Evolutionary conservation across 2,888 invertebrate species (phyloP).

Genomic region (Lasioglossum villosulum): DNA sequence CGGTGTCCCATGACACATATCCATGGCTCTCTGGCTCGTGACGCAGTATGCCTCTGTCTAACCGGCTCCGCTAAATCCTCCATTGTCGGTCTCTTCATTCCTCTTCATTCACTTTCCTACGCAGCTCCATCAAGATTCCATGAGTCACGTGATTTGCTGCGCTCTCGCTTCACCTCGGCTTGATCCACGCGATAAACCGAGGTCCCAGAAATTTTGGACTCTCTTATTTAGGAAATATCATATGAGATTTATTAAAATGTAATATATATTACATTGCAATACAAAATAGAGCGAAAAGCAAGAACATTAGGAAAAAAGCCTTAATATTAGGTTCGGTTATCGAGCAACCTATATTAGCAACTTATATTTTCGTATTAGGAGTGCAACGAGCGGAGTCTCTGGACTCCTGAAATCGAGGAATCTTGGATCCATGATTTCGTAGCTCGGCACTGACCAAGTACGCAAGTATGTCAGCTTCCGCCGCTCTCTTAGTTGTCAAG

Average conservation of each 20-base stretch:
- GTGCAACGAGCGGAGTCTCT: too few species aligned
- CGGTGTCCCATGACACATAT: constrained; percentile 68
- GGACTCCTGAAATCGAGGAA: not conserved
- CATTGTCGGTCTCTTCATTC: constrained; percentile 33
- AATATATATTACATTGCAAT: too few species aligned
- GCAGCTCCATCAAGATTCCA: constrained; percentile 35
- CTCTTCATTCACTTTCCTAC: constrained; percentile 31
- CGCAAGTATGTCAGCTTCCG: not conserved
- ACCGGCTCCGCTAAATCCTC: constrained; percentile 35
- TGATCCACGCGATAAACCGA: not conserved
- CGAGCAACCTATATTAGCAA: too few species aligned
- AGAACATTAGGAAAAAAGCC: too few species aligned
- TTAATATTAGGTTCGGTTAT: too few species aligned
- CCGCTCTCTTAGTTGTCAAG: not conserved
- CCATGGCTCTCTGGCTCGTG: constrained; percentile 31
- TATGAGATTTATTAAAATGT: too few species aligned
- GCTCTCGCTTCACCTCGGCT: not conserved
- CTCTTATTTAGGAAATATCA: too few species aligned
- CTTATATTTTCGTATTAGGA: not conserved
- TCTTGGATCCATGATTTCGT: not conserved
- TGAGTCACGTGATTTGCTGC: constrained; percentile 5
- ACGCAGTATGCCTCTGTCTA: constrained; percentile 29
- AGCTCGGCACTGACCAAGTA: not conserved
- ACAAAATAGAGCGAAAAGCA: too few species aligned
- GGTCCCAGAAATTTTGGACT: not conserved